Percentiles rank a stretch among this genome's conserved stretches.
Evolutionary conservation across 2,113 vertebrate species (phyloP).

Genomic region (Neolamprologus ventralis): DNA sequence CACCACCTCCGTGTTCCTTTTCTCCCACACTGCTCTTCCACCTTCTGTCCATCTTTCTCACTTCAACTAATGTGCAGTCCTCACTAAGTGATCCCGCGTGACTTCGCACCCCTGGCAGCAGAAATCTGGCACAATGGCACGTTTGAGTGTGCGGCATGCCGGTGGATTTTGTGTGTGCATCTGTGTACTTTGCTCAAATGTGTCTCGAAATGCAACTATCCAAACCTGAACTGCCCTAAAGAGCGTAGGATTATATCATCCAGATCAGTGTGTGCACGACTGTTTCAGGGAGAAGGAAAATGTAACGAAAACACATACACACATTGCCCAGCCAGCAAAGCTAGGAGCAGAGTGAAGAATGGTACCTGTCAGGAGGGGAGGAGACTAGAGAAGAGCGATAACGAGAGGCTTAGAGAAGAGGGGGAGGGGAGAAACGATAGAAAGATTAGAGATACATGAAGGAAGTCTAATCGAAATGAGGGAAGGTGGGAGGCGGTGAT

Average conservation of each 20-base stretch:
- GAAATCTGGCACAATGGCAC: not conserved
- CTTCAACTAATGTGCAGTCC: conserved; percentile 10
- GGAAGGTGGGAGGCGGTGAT: not conserved
- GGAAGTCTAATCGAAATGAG: conserved; percentile 38
- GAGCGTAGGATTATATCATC: conserved; percentile 27
- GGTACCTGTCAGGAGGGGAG: conserved; percentile 52
- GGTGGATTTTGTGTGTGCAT: not conserved
- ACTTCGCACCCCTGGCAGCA: not conserved
- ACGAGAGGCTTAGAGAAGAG: conserved; percentile 9
- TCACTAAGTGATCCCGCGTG: not conserved
- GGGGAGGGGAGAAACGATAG: conserved; percentile 10
- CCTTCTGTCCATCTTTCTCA: conserved; percentile 1
- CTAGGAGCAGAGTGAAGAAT: conserved; percentile 51
- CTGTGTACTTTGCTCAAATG: not conserved
- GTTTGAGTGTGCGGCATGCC: not conserved
- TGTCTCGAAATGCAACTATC: conserved; percentile 21
- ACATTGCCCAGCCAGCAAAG: not conserved
- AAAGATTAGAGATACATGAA: conserved; percentile 48
- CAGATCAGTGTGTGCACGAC: not conserved
- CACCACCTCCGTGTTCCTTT: not conserved
- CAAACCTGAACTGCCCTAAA: conserved; percentile 24
- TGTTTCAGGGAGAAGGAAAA: not conserved
- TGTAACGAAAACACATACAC: not conserved
- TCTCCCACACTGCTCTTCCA: not conserved
- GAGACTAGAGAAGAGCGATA: conserved; percentile 36